Evolutionary conservation across 2,888 invertebrate genomes (phyloP).

Genomic region (Endotricha flammealis): DNA sequence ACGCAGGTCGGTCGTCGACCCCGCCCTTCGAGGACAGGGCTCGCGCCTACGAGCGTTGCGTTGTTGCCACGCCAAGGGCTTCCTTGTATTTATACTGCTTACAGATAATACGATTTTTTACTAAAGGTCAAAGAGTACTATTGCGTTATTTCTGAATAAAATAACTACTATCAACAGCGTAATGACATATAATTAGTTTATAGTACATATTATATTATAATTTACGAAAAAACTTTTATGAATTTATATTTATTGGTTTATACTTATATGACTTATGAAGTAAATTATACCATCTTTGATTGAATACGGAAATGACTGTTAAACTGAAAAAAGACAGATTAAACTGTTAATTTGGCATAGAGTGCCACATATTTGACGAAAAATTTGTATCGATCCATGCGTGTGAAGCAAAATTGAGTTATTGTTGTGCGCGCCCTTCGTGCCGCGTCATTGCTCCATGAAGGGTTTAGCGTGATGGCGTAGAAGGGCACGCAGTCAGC

Average conservation of each 20-base stretch:
- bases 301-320: no score
- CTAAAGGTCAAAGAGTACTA: not conserved
- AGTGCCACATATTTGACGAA: no score
- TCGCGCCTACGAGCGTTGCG: constrained; percentile 24
- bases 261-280: no score
- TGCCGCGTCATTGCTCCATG: constrained; percentile 1
- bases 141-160: not conserved
- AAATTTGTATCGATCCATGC: not conserved
- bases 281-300: no score
- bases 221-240: no score
- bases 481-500: no score
- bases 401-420: constrained; percentile 2
- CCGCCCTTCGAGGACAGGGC: constrained; percentile 26
- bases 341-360: no score
- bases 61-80: constrained; percentile 5
- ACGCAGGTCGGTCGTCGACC: constrained; percentile 35
- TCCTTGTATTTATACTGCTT: not conserved
- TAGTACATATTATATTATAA: no score
- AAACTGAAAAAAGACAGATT: no score
- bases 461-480: constrained; percentile 1
- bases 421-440: constrained; percentile 1
- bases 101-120: constrained; percentile 1
- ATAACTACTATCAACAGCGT: no score
- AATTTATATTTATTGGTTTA: no score
- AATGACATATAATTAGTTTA: no score